phyloP scores from a whole-genome alignment of 2,888 invertebrate genomes.

The Synanthedon myopaeformis region DNA sequence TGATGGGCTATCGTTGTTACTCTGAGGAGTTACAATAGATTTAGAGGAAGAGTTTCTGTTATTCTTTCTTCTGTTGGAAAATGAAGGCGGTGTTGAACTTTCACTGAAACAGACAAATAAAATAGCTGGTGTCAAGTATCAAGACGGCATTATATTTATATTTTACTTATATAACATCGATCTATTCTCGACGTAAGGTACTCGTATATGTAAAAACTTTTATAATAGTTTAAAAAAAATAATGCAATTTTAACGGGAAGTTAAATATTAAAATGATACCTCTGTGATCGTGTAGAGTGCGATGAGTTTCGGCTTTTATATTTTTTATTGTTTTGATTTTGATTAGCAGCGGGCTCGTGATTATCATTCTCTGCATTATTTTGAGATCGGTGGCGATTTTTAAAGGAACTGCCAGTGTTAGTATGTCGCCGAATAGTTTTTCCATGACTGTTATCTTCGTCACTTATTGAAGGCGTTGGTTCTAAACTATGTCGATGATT shows the following conservation, averaged over 20 bases:
- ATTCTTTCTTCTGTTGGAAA: conserved; percentile 65
- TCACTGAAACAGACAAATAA: conserved; percentile 63
- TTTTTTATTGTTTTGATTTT: conserved; percentile 58
- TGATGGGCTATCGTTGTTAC: conserved; percentile 48
- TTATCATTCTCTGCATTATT: conserved; percentile 44
- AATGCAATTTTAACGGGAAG: not conserved
- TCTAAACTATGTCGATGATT: conserved; percentile 72
- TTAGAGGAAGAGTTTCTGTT: conserved; percentile 56
- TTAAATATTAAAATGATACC: conserved; percentile 25
- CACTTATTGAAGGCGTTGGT: conserved; percentile 72
- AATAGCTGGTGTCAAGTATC: no score
- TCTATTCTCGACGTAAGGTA: not conserved
- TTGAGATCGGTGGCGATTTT: conserved; percentile 67
- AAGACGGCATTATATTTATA: not conserved
- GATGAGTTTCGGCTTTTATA: conserved; percentile 54
- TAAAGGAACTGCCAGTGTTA: conserved; percentile 60
- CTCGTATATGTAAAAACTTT: not conserved
- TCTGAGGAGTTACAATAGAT: conserved; percentile 48
- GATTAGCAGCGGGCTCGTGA: conserved; percentile 38
- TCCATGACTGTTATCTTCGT: conserved; percentile 72
- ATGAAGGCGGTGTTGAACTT: conserved; percentile 50
- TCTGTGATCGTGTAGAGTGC: conserved; percentile 46
- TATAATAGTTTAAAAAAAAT: not conserved
- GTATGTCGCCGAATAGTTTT: conserved; percentile 68
- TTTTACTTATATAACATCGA: not conserved